Base-by-base conservation (phyloP, 1,140 invertebrate genomes). In the Calliphora vicina region DNA sequence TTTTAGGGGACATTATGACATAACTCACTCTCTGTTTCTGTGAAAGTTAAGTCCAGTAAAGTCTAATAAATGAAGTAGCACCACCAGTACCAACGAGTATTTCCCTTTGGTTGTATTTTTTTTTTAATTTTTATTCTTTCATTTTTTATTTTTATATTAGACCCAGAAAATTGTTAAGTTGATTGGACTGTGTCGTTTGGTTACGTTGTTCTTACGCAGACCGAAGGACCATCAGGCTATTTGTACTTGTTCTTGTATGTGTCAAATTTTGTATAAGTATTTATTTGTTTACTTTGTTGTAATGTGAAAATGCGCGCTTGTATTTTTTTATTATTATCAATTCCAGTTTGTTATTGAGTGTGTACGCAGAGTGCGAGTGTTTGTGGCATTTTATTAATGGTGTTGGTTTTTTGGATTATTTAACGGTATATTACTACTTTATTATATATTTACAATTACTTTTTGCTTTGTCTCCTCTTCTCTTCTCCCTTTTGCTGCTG, bases 341-440 rank as follows among this genome's bases (percentile, higher is more conserved):
- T 20, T 57, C 72, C 61, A 29, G 13, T 17, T 43, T 67, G 72
- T n/a, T 29, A 57, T 84, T 76, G 35, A 67, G 61, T 25, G 61
- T 12, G 61, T 67, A 12, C 2, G 43, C n/a, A 1, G 35, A 45
- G 74, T 25, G 23, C n/a, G 42, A 45, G 74, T 78, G 74, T 78
- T 78, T 45, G 74, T 85, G 83, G 80, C 82, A 88, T 84, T 89
- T 89, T 89, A 89, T 89, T 89, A 89, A 89, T 89, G 87, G 87
- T 89, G 88, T 89, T 89, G 88, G 87, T 88, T 89, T 88, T 71
- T 89, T 84, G 88, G 86, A 89, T 89, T 89, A 89, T 89, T 89
- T 89, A 89, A 89, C 88, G 88, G 88, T 89, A 85, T 89, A 89
- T 89, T 89, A 89, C 74, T 78, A 43, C 85, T 89, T 89, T 88